These are phyloP conservation scores for Sapajus apella DNA, from an alignment of 2,113 vertebrate genomes.

Conservation along the genomic window DNA sequence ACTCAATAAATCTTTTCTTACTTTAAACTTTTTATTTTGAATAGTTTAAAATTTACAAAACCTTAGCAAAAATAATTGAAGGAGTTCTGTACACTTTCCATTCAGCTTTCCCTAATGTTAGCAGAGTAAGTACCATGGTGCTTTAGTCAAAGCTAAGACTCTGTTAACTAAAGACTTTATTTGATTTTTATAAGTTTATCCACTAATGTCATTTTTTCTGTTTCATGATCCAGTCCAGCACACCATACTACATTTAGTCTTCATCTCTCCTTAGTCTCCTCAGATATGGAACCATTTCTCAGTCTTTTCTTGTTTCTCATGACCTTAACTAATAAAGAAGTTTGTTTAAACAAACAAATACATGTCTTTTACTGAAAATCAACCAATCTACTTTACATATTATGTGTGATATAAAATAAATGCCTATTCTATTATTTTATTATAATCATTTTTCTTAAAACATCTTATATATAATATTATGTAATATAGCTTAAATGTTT, in stretches of 20 bases:
- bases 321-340: not conserved
- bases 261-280: not conserved
- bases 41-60: not conserved
- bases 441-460: not conserved
- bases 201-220: not conserved
- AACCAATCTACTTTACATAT: not conserved
- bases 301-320: not conserved
- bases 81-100: not conserved
- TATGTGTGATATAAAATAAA: not conserved
- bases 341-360: not conserved
- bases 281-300: not conserved
- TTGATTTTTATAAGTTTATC: not conserved
- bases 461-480: not conserved
- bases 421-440: not conserved
- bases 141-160: not conserved
- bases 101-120: not conserved
- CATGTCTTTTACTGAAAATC: not conserved
- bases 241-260: not conserved
- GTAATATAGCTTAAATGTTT: not conserved
- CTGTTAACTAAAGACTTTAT: not conserved
- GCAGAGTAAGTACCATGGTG: not conserved
- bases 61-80: not conserved
- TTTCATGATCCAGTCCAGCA: not conserved
- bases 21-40: not conserved
- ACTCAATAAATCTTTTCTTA: not conserved